Conservation (phyloP, 2,113 vertebrate genomes). For the Coptodon bakossiorum region DNA sequence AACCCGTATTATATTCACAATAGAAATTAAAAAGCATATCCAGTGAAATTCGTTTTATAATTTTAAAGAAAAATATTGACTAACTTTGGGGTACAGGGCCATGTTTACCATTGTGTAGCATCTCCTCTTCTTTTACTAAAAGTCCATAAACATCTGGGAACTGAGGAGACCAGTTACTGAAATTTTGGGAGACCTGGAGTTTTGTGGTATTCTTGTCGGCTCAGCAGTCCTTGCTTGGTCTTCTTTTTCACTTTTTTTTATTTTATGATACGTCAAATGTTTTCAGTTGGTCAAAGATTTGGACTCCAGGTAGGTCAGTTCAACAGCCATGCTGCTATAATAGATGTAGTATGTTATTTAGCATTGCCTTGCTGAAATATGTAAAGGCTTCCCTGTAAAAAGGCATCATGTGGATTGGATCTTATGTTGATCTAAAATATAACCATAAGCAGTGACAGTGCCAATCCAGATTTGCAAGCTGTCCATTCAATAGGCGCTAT, state of each 20-base stretch:
- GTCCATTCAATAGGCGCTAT: background rate
- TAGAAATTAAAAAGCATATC: background rate
- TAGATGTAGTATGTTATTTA: background rate
- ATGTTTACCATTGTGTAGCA: background rate
- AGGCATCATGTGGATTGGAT: background rate
- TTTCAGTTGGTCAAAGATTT: background rate
- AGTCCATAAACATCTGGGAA: background rate
- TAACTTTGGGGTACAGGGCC: background rate
- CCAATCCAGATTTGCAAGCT: background rate
- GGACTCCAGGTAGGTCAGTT: background rate
- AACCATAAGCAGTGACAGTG: background rate
- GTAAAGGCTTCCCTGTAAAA: background rate
- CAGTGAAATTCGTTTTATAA: rapidly evolving
- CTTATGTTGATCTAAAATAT: background rate
- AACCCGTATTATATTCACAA: background rate
- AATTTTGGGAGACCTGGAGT: background rate
- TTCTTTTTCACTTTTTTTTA: background rate
- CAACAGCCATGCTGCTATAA: background rate
- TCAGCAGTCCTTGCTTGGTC: background rate
- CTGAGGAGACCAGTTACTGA: background rate
- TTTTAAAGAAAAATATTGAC: background rate
- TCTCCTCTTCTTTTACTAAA: background rate
- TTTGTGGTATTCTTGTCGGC: background rate
- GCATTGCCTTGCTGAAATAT: background rate
- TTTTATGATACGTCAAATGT: background rate